phyloP scores from a whole-genome alignment of 2,888 invertebrate species.

The Epirrita christyi region DNA sequence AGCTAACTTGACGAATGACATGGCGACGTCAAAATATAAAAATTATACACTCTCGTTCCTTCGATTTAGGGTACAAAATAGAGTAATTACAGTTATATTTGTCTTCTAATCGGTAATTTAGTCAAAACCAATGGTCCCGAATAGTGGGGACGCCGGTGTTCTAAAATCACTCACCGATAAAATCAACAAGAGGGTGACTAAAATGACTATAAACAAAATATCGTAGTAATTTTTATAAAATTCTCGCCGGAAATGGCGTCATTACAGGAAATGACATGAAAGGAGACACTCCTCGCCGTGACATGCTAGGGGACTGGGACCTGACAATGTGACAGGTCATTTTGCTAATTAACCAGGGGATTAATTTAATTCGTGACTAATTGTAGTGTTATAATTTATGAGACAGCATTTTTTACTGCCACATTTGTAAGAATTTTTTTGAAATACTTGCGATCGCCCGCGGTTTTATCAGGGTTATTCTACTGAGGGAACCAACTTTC shows the following conservation, averaged over 20 bases:
- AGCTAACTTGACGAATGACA: no score
- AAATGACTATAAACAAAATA: conserved; percentile 16
- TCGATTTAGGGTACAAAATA: no score
- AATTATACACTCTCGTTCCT: no score
- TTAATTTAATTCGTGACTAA: conserved; percentile 37
- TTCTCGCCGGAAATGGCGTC: conserved; percentile 51
- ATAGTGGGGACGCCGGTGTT: conserved; percentile 1
- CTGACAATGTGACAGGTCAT: conserved; percentile 50
- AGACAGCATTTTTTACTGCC: conserved; percentile 15
- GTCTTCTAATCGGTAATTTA: background rate
- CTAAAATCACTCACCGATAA: conserved; percentile 26
- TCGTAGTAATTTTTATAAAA: conserved; percentile 21
- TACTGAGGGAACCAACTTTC: no score
- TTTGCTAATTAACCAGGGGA: conserved; percentile 57
- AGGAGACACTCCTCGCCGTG: conserved; percentile 56
- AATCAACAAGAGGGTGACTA: conserved; percentile 29
- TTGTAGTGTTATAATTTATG: conserved; percentile 23
- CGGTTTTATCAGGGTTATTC: no score
- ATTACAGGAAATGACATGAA: conserved; percentile 54
- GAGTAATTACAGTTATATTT: no score
- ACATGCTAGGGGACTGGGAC: conserved; percentile 48
- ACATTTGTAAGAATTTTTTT: background rate
- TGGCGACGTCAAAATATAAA: no score
- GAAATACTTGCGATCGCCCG: no score
- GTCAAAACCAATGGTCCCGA: background rate